Conservation (phyloP, 2,113 vertebrate species). For the Cettia cetti region DNA sequence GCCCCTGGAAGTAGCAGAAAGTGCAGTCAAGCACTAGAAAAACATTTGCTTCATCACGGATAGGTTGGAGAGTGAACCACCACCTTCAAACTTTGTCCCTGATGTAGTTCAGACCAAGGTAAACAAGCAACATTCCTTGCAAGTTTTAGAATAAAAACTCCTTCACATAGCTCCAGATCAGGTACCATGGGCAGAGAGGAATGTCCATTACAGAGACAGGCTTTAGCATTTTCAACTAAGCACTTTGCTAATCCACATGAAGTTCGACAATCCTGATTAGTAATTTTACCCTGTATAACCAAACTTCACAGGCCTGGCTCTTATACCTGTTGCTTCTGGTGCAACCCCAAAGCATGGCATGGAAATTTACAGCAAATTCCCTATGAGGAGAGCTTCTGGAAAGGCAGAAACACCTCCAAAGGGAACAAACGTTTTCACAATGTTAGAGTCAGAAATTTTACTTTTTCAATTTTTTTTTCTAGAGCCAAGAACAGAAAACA, state of each 20-base stretch:
- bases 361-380: neutral
- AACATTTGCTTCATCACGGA: neutral
- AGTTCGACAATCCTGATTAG: neutral
- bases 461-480: neutral
- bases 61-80: neutral
- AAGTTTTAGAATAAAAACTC: neutral
- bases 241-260: neutral
- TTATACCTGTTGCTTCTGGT: neutral
- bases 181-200: neutral
- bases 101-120: neutral
- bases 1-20: neutral
- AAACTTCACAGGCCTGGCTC: neutral
- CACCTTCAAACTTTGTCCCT: neutral
- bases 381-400: neutral
- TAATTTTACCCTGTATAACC: neutral
- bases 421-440: neutral
- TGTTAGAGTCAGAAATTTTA: neutral
- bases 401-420: neutral
- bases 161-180: neutral
- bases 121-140: conserved; percentile 23
- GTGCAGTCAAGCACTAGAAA: neutral
- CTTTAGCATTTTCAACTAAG: neutral
- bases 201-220: neutral
- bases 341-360: neutral
- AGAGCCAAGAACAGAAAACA: neutral